Evolutionary conservation across 2,888 invertebrate species (phyloP), one percentile per base, ranked within the genome.

Genomic region (Brachyptera putata): DNA sequence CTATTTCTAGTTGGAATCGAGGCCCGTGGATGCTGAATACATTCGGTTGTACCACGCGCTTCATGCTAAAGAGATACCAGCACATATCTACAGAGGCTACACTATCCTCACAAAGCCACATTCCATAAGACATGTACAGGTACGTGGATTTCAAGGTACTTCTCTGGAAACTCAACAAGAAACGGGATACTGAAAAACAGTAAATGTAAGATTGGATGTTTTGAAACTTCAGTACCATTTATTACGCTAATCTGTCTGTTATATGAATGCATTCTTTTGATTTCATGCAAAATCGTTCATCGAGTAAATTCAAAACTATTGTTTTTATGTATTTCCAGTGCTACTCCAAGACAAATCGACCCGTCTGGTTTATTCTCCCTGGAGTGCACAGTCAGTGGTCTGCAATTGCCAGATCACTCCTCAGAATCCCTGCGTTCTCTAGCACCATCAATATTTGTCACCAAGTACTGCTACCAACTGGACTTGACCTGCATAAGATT

Each of bases 301-400:
- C 87, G 61, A 87, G 85, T 76, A 84, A 86, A 61, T 87, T 87
- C 5, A 86, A 87, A 85, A 87, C 86, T 5, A 81, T 83, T 0
- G 86, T 87, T 70, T 87, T 86, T 86, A 73, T 78, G 30, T 83
- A 82, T 22, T 86, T 87, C 85, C 86, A 84, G 1, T 70, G 76
- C 21, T 77, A 81, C 49, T 77, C 88, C n/a, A n/a, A n/a, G n/a
- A n/a, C n/a, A n/a, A n/a, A n/a, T n/a, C 30, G 30, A 30, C 30
- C 30, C 30, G 30, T 30, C 7, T 30, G 30, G 30, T 11, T 30
- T 11, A 5, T 30, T 11, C 30, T 30, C 11, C 11, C 30, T 5
- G 30, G 30, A 5, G 5, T 11, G 11, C 7, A 30, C 30, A 30
- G 11, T 11, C 5, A 11, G 11, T 30, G 30, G 30, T 5, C 7